Percentiles rank a stretch among this genome's conserved stretches.
These are phyloP conservation scores for Idris sp. DNA, from an alignment of 1,140 invertebrate species.

Conservation along the genomic window DNA sequence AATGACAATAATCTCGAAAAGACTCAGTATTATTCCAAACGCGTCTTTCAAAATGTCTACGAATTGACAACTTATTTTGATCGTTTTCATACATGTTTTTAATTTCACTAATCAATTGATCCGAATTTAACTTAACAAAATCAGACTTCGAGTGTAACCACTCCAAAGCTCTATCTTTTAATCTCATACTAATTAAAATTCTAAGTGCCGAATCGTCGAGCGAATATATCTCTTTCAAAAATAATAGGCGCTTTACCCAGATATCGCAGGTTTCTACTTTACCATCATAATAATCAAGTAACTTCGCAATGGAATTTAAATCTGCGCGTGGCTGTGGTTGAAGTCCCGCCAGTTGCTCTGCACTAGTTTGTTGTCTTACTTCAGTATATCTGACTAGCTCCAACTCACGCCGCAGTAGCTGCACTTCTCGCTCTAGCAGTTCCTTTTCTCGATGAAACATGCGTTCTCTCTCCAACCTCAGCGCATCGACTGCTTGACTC, in stretches of 20 bases:
- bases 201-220: conserved; percentile 7
- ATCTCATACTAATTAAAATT: conserved; percentile 22
- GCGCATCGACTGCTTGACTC: neutral
- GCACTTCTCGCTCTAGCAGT: neutral
- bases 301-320: neutral
- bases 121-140: conserved; percentile 5
- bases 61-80: neutral
- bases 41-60: conserved; percentile 35
- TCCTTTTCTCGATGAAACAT: conserved; percentile 2
- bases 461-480: neutral
- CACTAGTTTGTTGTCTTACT: neutral
- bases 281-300: conserved; percentile 5
- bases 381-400: neutral
- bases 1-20: conserved; percentile 44
- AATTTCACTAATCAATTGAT: conserved; percentile 14
- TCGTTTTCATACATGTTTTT: conserved; percentile 17
- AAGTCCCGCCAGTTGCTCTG: neutral
- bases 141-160: conserved; percentile 33
- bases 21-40: conserved; percentile 19
- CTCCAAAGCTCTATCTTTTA: conserved; percentile 19
- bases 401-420: conserved; percentile 2
- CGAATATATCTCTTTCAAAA: conserved; percentile 5
- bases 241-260: conserved; percentile 13
- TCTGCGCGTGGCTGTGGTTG: neutral
- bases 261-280: conserved; percentile 7